Percentiles rank a stretch among this genome's conserved stretches.
Evolutionary conservation across 1,140 invertebrate species (phyloP).

Genomic region (Coenobita brevimanus): DNA sequence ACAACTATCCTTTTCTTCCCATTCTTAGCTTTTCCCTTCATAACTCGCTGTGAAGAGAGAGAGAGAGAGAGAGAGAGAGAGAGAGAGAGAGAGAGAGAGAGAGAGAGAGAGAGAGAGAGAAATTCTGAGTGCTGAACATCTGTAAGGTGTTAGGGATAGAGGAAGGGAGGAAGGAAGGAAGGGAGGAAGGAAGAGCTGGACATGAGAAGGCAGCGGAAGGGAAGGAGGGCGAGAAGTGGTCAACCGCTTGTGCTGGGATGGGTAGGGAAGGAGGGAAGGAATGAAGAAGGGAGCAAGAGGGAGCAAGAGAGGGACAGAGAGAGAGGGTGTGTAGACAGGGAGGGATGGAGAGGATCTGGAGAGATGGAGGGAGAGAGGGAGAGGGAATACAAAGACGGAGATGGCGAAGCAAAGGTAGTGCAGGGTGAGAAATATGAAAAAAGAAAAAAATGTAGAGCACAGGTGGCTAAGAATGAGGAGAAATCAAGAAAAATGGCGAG

Average conservation of each 20-base stretch:
- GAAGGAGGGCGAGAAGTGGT: neutral
- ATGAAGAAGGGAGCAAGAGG: neutral
- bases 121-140: neutral
- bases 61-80: neutral
- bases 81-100: neutral
- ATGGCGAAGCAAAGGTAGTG: too few relatives aligned
- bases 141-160: neutral
- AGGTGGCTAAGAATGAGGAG: too few relatives aligned
- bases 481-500: too few relatives aligned
- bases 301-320: neutral
- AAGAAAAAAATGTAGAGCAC: too few relatives aligned
- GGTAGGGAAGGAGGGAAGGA: neutral
- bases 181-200: neutral
- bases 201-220: neutral
- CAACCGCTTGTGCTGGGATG: neutral
- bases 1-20: too few relatives aligned
- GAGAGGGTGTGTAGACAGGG: neutral
- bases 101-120: neutral
- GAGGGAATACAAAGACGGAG: neutral
- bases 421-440: too few relatives aligned
- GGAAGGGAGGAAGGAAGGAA: slow-evolving; percentile 1
- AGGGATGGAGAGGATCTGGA: neutral
- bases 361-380: neutral
- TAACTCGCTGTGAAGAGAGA: neutral
- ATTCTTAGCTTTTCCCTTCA: too few relatives aligned